Evolutionary conservation across 2,113 vertebrate species (phyloP).

Genomic region (Lampris incognitus): DNA sequence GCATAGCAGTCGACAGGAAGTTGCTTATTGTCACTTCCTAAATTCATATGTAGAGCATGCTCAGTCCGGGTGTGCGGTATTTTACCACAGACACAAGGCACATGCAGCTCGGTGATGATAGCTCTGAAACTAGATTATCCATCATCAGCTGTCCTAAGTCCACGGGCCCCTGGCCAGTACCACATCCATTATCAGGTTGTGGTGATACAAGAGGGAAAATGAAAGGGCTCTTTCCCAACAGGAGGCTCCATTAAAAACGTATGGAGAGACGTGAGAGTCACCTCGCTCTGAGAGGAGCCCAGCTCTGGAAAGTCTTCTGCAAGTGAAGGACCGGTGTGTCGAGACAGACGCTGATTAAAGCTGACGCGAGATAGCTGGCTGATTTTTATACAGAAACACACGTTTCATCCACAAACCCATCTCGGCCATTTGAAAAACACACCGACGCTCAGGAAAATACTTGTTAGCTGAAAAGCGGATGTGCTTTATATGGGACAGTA

Average conservation of each 20-base stretch:
- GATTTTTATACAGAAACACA: constrained; percentile 11
- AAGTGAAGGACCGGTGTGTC: constrained; percentile 33
- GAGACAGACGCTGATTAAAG: constrained; percentile 22
- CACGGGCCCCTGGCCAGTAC: constrained; percentile 67
- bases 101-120: constrained; percentile 76
- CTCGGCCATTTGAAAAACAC: not conserved
- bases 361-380: constrained; percentile 1
- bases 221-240: constrained; percentile 62
- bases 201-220: constrained; percentile 63
- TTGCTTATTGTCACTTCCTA: constrained; percentile 28
- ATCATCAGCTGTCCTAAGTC: constrained; percentile 71
- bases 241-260: constrained; percentile 64
- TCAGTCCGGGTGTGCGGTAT: constrained; percentile 30
- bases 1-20: constrained; percentile 18
- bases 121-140: constrained; percentile 78
- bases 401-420: not conserved
- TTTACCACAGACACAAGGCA: constrained; percentile 65
- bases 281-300: constrained; percentile 21
- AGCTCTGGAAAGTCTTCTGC: constrained; percentile 26
- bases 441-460: too few relatives aligned
- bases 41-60: constrained; percentile 31
- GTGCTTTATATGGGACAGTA: too few relatives aligned
- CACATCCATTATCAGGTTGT: constrained; percentile 75
- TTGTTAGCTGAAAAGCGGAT: too few relatives aligned
- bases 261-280: constrained; percentile 53